Evolutionary conservation across 2,888 invertebrate genomes (phyloP), one percentile per base, ranked within the genome.

Genomic region (Cryptocephalus moraei): DNA sequence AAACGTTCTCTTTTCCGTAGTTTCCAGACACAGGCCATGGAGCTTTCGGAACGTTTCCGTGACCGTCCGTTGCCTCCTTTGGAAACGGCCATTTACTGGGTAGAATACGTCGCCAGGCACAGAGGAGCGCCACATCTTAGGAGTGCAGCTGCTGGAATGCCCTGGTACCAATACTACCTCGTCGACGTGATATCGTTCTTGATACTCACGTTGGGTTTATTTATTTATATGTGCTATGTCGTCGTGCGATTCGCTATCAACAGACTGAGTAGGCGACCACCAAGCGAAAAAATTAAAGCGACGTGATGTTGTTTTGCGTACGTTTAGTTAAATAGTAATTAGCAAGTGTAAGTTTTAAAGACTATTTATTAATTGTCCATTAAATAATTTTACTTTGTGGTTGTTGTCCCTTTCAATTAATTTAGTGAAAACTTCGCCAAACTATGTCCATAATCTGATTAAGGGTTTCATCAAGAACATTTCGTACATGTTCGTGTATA

Each of bases 71-170:
- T 76, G 50, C 64, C 74, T 4, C 77, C 82, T 0, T 67, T 80
- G 31, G 74, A 77, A 22, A 77, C 77, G 4, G 74, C 84, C n/a
- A 68, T 80, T 8, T 78, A 79, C 69, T 84, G 82, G 83, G 75
- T 81, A 31, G 82, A 84, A 60, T 77, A 82, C 59, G 77, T 81
- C 1, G 76, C 75, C 0, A 68, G 73, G 33, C 77, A 80, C 0
- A 67, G 70, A 6, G 81, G 82, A 0, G 79, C 78, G 0, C 64
- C 56, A 12, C 72, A 69, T 1, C 73, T 82, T 56, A 62, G 75
- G 1, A 68, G 78, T 1, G 70, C 75, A 1, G 75, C 78, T 1
- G 77, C 77, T 0, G 74, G 75, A 47, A 73, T 75, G 53, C 77
- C 78, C 0, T 59, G 70, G n/a, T 78, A 78, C 56, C 74, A 78